Base-by-base conservation (phyloP, 2,113 vertebrate species). In the Ciconia boyciana region DNA sequence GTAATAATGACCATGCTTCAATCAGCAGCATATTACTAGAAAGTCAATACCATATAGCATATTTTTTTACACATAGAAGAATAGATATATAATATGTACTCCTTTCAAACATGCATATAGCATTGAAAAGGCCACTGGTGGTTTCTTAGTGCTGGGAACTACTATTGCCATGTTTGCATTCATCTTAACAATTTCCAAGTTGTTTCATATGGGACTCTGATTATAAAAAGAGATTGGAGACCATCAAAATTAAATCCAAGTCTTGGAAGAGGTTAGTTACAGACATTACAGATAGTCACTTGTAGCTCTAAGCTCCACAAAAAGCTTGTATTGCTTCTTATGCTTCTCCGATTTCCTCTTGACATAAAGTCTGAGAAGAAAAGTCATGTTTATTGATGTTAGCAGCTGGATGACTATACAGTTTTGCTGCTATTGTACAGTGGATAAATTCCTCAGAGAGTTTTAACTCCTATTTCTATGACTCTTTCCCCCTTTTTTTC, bases 221-320 rank as follows among this genome's bases (percentile, higher is more conserved):
- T 84, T 91, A 75, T 11, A 70, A 92, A 90, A 82, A 82, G 54
- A 89, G 57, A 70, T 28, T 62, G 60, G 52, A 89, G 34, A 75
- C 9, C 21, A 89, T 34, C 72, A 92, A 61, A 94, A 69, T 55
- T 29, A 78, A 97, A 86, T 75, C 36, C 36, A 82, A 62, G 46
- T 19, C 60, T 62, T 85, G 70, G 83, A 94, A 90, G 43, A 83
- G 9, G 15, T 39, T 64, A 93, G 69, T 36, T 58, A 76, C 49
- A 72, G 57, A 64, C 89, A 17, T 43, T 31, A 77, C 36, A 80
- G 66, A 61, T 13, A 66, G 90, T 97, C 98, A 98, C 97, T 98
- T 98, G 97, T 94, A 98, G 98, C 57, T 98, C 96, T 75, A 98
- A 90, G 98, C 96, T 97, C 96, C 98, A 98, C 89, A 98, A 91